Evolutionary conservation across 2,888 invertebrate genomes (phyloP).

Genomic region (Dione juno): DNA sequence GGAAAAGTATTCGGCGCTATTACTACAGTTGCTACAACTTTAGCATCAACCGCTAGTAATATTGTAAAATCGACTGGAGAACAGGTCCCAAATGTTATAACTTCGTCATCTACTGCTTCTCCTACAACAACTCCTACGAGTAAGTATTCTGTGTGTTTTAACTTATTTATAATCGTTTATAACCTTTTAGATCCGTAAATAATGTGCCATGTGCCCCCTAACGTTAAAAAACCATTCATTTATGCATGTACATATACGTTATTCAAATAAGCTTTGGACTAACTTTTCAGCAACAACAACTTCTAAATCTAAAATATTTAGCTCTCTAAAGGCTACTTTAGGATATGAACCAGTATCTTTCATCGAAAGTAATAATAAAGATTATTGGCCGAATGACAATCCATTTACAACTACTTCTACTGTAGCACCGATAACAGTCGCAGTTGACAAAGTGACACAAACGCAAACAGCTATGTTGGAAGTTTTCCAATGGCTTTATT

Average conservation of each 20-base stretch:
- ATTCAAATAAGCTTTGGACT: constrained; percentile 59
- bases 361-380: constrained; percentile 71
- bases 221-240: constrained; percentile 33
- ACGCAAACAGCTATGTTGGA: constrained; percentile 80
- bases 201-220: neutral
- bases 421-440: constrained; percentile 72
- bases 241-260: constrained; percentile 60
- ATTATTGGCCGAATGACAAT: constrained; percentile 79
- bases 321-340: constrained; percentile 78
- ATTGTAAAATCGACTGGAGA: constrained; percentile 72
- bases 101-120: constrained; percentile 66
- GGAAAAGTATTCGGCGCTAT: constrained; percentile 86
- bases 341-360: constrained; percentile 75
- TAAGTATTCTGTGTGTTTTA: constrained; percentile 62
- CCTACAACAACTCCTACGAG: constrained; percentile 78
- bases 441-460: constrained; percentile 76
- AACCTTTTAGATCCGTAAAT: constrained; percentile 25
- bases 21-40: constrained; percentile 79
- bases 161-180: constrained; percentile 1
- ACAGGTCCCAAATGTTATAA: constrained; percentile 68
- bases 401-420: constrained; percentile 79
- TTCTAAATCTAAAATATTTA: constrained; percentile 79
- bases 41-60: constrained; percentile 75
- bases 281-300: constrained; percentile 80
- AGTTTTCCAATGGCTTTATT: constrained; percentile 80